Conservation (phyloP, 2,797 vertebrate species). For the Craterocephalus amniculus region DNA sequence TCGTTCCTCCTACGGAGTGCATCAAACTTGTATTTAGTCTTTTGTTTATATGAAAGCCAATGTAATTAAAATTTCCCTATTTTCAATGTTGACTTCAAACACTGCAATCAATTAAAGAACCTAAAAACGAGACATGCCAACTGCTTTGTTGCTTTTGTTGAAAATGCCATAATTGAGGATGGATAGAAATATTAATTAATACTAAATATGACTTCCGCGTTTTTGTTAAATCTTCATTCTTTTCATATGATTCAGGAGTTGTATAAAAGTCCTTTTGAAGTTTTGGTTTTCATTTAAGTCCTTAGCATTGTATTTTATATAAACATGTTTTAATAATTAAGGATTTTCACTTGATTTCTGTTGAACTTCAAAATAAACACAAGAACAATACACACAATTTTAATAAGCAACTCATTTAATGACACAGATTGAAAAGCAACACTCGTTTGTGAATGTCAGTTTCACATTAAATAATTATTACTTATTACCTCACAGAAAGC, state of each 20-base stretch:
- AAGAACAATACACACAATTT: slow-evolving; percentile 24
- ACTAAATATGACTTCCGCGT: slow-evolving; percentile 31
- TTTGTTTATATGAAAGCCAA: slow-evolving; percentile 40
- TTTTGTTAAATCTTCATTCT: slow-evolving; percentile 48
- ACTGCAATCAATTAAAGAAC: slow-evolving; percentile 45
- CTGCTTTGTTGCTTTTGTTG: slow-evolving; percentile 46
- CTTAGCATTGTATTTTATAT: slow-evolving; percentile 43
- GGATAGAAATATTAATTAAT: slow-evolving; percentile 45
- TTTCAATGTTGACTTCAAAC: slow-evolving; percentile 61
- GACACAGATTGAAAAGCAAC: slow-evolving; percentile 33
- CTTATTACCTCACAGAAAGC: slow-evolving; percentile 39
- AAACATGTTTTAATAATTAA: slow-evolving; percentile 54
- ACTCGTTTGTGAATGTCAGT: slow-evolving; percentile 31
- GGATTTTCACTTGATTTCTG: slow-evolving; percentile 18
- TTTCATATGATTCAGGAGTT: slow-evolving; percentile 25
- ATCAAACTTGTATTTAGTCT: slow-evolving; percentile 46
- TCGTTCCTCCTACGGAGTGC: slow-evolving; percentile 38
- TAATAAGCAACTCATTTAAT: slow-evolving; percentile 57
- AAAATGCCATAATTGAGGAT: slow-evolving; percentile 29
- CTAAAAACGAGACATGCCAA: slow-evolving; percentile 21
- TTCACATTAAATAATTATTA: slow-evolving; percentile 27
- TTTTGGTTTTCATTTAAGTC: slow-evolving; percentile 35
- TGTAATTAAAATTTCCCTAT: slow-evolving; percentile 34
- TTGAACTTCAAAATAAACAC: slow-evolving; percentile 35
- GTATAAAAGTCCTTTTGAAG: slow-evolving; percentile 53